Base-by-base conservation (phyloP, 2,888 invertebrate species). In the Stenichneumon culpator region DNA sequence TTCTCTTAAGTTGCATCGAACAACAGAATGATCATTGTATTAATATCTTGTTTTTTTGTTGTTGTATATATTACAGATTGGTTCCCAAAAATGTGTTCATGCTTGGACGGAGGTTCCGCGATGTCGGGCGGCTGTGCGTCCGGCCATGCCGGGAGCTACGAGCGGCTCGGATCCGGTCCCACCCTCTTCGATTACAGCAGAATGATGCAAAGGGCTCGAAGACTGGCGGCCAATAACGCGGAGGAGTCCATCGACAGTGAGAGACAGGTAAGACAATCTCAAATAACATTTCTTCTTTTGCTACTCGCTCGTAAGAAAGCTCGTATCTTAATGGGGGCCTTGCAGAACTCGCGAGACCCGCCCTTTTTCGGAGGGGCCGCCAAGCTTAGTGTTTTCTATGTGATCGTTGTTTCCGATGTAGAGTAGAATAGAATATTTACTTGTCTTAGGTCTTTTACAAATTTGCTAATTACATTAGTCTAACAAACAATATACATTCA, bases 1-100 rank as follows among this genome's bases (percentile, higher is more conserved):
- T 47, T 16, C 47, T 14, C 25, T 14, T 52, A 25, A 39, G 16
- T 22, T 28, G 7, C 3, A 36, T 36, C 22, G 3, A 4, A 52
- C 9, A 36, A 68, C 28, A 57, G 25, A 72, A 19, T 2, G 25
- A 28, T 50, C 7, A 63, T 60, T 50, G 6, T 50, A 22, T 75
- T 39, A 44, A 50, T 28, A 69, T 36, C 16, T 65, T 7, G 6
- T 67, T 72, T 69, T 77, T 65, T 57, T 39, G 39, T 11, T 39
- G 11, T 60, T 68, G 36, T 36, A 68, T 82, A 57, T 67, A 39
- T 90, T 87, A 7, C 90, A 92, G 92, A 91, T 86, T 92, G 92
- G 91, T 86, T 92, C 16, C 90, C 91, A 6, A 91, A 89, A 80
- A 90, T 92, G 91, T 92, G 92, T 39, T 89, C 90, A 5, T 92